Percentiles rank a stretch among this genome's conserved stretches.
Conservation (phyloP, 2,113 vertebrate species). For the Rafetus swinhoei region DNA sequence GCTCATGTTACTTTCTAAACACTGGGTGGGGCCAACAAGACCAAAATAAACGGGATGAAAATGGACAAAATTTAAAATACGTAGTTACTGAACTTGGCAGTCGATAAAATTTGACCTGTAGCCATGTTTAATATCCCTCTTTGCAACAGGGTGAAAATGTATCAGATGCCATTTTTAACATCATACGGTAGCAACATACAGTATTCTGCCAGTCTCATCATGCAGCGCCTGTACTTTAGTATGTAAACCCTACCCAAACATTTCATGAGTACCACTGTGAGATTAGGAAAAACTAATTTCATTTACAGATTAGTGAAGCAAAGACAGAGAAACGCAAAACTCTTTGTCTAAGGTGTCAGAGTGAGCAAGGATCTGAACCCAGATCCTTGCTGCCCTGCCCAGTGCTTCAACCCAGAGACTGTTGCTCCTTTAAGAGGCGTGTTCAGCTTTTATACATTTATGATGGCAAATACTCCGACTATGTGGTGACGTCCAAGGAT, state of each 20-base stretch:
- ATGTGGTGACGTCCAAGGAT: conserved; percentile 6
- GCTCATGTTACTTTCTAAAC: conserved; percentile 74
- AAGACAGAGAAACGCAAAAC: not conserved
- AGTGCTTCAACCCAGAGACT: rapidly evolving
- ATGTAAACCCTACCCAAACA: conserved; percentile 9
- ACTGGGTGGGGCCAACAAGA: conserved; percentile 62
- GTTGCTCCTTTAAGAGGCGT: not conserved
- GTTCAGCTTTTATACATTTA: not conserved
- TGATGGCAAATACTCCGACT: conserved; percentile 23
- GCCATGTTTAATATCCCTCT: not conserved
- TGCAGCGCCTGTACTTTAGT: not conserved
- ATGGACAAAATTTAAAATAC: conserved; percentile 54
- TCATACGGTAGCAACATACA: not conserved
- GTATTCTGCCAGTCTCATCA: not conserved
- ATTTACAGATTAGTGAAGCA: not conserved
- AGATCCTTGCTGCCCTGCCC: rapidly evolving
- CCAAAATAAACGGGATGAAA: conserved; percentile 71
- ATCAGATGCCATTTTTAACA: not conserved
- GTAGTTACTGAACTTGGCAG: conserved; percentile 22
- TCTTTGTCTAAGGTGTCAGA: not conserved
- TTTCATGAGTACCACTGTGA: not conserved
- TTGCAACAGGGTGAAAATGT: not conserved
- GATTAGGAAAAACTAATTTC: not conserved
- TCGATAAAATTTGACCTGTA: not conserved
- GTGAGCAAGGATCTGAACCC: not conserved